Evolutionary conservation across 2,888 invertebrate species (phyloP), one percentile per base, ranked within the genome.

Genomic region (Drosophila imparisetae): DNA sequence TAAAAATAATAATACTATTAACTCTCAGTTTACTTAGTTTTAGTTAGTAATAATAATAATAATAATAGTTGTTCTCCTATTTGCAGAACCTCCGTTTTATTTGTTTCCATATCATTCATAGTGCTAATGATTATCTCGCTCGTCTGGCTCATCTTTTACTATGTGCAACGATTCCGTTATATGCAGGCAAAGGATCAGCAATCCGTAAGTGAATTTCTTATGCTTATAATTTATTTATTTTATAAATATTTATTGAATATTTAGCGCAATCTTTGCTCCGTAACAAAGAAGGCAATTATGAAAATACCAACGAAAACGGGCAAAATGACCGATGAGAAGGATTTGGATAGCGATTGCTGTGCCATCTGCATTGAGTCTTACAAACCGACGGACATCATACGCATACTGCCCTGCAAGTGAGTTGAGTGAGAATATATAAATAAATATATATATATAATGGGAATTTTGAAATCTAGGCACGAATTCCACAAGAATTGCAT

Each of bases 101-200:
- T 98, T 93, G 98, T 98, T 66, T 98, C 98, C 75, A 97, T 98
- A 83, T 98, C 98, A 2, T 98, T 98, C 94, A 98, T 98, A 84
- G 97, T 98, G 72, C 94, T 98, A 83, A 98, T 98, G 98, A 96
- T 98, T 86, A 98, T 98, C 80, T 98, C 98, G 2, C 94, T 98
- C 86, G 97, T 98, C 29, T 98, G 98, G 98, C 95, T 98, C 49
- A 96, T 98, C 72, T 98, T 98, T 94, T 98, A 98, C 94, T 98
- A 98, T 93, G 96, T 98, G 61, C 98, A 98, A 93, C 94, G 98
- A 81, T 98, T 98, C 93, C 94, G 98, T 72, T 98, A 98, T 92
- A 96, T 98, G 73, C 98, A 98, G 93, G 98, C 98, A 70, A 98
- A 98, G 93, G 98, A 98, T 92, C 95, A 97, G 91, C 95, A 98